phyloP scores from a whole-genome alignment of 2,113 vertebrate species.

The Cochlearius cochlearius region DNA sequence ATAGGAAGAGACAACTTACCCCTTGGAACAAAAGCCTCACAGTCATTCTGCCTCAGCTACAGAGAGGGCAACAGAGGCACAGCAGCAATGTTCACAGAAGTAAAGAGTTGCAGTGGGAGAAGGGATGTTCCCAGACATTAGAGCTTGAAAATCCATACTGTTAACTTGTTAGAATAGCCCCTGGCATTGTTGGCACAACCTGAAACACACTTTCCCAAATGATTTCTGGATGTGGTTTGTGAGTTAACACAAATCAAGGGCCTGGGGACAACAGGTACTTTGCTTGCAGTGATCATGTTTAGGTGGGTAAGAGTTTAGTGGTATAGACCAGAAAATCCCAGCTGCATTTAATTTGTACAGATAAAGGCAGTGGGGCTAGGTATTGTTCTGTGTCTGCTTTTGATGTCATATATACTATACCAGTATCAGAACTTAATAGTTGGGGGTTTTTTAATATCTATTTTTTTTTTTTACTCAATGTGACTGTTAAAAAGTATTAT shows the following conservation, averaged over 20 bases:
- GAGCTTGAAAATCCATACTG: constrained; percentile 10
- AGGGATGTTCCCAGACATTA: constrained; percentile 16
- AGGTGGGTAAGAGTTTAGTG: background rate
- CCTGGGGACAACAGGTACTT: constrained; percentile 1
- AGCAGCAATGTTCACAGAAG: background rate
- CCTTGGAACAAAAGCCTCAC: background rate
- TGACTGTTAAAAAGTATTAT: background rate
- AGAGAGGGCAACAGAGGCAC: background rate
- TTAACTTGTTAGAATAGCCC: background rate
- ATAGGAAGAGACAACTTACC: background rate
- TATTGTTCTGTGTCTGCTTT: background rate
- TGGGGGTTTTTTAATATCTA: background rate
- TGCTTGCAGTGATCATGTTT: background rate
- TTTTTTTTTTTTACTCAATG: background rate
- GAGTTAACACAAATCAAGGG: constrained; percentile 18
- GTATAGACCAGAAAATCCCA: background rate
- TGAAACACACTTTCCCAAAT: background rate
- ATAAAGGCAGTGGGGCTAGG: background rate
- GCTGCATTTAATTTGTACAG: background rate
- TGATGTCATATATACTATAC: background rate
- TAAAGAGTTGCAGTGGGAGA: background rate
- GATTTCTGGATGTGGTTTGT: constrained; percentile 49
- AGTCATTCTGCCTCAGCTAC: background rate
- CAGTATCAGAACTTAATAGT: background rate
- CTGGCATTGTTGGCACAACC: constrained; percentile 11